phyloP scores from a whole-genome alignment of 2,888 invertebrate species.

The Scaptomyza caliginosa region DNA sequence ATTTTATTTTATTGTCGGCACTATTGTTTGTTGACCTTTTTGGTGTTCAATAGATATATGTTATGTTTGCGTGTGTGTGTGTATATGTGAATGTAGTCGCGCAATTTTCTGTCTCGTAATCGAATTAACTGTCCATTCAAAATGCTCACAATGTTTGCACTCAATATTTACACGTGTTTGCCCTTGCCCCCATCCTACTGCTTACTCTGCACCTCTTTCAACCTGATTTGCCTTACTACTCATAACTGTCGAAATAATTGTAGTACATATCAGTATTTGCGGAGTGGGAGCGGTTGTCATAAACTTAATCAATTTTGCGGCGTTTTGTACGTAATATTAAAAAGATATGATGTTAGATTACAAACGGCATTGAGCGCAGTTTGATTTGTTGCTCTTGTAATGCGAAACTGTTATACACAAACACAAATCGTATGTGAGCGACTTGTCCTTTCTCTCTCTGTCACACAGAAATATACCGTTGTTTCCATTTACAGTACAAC shows the following conservation, averaged over 20 bases:
- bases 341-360: slow-evolving; percentile 54
- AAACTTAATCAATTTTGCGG: slow-evolving; percentile 47
- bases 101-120: slow-evolving; percentile 33
- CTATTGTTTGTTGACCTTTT: slow-evolving; percentile 73
- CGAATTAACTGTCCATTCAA: slow-evolving; percentile 33
- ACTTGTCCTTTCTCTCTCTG: background rate
- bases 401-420: slow-evolving; percentile 1
- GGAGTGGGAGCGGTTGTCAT: slow-evolving; percentile 10
- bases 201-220: background rate
- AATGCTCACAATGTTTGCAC: slow-evolving; percentile 48
- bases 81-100: slow-evolving; percentile 10
- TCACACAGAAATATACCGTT: background rate
- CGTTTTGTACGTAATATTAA: slow-evolving; percentile 22
- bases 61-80: slow-evolving; percentile 4
- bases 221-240: background rate
- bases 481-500: background rate
- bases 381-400: slow-evolving; percentile 24
- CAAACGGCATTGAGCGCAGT: slow-evolving; percentile 49
- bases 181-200: slow-evolving; percentile 13
- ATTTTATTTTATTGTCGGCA: slow-evolving; percentile 52
- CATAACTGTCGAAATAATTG: slow-evolving; percentile 36
- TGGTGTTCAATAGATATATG: slow-evolving; percentile 40
- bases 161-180: slow-evolving; percentile 64
- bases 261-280: slow-evolving; percentile 3
- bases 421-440: background rate